Percentiles rank a stretch among this genome's conserved stretches.
These are phyloP conservation scores for Drosophila histrio DNA, from an alignment of 2,888 invertebrate genomes.

Conservation along the genomic window DNA sequence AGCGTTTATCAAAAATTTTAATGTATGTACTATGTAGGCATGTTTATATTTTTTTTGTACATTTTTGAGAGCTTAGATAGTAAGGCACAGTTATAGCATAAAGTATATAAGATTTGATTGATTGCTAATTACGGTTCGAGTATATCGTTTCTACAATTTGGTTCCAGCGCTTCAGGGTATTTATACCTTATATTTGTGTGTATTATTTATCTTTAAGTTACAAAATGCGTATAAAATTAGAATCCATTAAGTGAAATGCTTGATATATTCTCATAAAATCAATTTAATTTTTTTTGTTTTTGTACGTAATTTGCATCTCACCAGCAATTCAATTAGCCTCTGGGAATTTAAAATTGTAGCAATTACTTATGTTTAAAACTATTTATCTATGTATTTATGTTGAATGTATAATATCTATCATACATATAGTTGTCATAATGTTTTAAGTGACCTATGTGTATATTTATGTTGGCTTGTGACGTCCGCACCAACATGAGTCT, in stretches of 20 bases:
- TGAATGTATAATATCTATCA: neutral
- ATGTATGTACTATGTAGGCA: constrained; percentile 7
- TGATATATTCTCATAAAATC: constrained; percentile 23
- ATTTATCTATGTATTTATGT: constrained; percentile 7
- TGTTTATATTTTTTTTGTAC: constrained; percentile 11
- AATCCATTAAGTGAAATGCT: constrained; percentile 39
- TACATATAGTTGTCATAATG: constrained; percentile 21
- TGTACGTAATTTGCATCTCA: constrained; percentile 32
- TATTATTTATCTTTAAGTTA: neutral
- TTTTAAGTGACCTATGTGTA: constrained; percentile 58
- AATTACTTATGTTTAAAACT: constrained; percentile 44
- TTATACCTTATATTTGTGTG: constrained; percentile 4
- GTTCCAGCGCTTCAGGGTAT: constrained; percentile 57
- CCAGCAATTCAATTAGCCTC: constrained; percentile 49
- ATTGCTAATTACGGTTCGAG: constrained; percentile 67
- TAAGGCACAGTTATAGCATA: constrained; percentile 58
- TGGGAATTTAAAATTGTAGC: constrained; percentile 29
- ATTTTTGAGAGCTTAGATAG: constrained; percentile 35
- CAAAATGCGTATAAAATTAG: constrained; percentile 44
- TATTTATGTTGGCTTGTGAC: constrained; percentile 32
- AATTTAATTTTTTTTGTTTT: constrained; percentile 33
- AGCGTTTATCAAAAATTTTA: no score
- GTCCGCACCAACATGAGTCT: neutral
- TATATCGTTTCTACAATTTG: constrained; percentile 43
- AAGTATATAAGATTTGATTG: constrained; percentile 53